phyloP scores from a whole-genome alignment of 2,113 vertebrate genomes.

The Gymnogyps californianus region DNA sequence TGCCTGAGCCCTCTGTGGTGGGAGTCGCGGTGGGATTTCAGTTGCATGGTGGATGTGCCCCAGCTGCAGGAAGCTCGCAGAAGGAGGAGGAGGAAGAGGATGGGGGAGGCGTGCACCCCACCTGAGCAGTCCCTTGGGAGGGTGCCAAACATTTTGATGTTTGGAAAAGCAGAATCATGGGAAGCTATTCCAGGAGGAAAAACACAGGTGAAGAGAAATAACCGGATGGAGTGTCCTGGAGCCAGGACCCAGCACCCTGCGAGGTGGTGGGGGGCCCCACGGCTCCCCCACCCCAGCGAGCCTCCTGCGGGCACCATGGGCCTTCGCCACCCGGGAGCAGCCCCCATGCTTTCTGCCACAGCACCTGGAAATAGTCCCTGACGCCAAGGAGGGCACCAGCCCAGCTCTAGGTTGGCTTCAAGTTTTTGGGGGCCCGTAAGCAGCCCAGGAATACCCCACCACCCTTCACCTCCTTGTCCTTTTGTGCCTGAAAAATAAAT shows the following conservation, averaged over 20 bases:
- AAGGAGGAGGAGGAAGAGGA: neutral
- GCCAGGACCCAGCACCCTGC: neutral
- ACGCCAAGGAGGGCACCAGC: neutral
- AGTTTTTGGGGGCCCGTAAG: neutral
- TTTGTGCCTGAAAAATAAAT: neutral
- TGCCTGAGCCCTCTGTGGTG: neutral
- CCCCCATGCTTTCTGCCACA: neutral
- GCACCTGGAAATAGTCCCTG: neutral
- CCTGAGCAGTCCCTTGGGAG: neutral
- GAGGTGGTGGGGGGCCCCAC: accelerated
- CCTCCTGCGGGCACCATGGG: accelerated
- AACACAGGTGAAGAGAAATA: neutral
- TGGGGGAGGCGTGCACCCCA: accelerated
- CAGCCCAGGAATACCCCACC: neutral
- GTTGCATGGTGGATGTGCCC: neutral
- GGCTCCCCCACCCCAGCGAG: neutral
- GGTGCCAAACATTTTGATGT: neutral
- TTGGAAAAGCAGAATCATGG: neutral
- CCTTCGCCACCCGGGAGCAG: accelerated
- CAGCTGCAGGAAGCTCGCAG: neutral
- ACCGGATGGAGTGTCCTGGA: neutral
- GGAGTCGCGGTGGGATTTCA: too few species aligned
- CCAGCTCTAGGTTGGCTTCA: neutral
- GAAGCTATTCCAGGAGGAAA: neutral
- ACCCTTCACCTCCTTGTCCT: neutral